Conservation (phyloP, 2,888 invertebrate genomes). For the Tethea ocularis region DNA sequence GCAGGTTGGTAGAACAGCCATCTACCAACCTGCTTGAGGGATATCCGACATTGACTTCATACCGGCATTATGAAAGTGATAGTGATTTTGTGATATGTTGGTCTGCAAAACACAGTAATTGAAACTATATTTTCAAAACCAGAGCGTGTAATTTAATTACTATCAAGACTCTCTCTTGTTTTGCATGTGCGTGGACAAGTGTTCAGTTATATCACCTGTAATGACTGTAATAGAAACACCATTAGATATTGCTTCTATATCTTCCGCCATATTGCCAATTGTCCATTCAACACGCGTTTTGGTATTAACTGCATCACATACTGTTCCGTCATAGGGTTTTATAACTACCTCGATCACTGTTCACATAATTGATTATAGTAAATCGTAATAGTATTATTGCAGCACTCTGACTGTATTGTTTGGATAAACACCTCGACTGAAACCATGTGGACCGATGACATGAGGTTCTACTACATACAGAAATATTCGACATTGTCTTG, state of each 20-base stretch:
- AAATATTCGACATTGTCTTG: no score
- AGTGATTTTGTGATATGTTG: background rate
- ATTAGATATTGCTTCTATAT: constrained; percentile 10
- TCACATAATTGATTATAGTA: background rate
- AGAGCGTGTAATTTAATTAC: background rate
- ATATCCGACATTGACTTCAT: background rate
- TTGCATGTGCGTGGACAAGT: constrained; percentile 1
- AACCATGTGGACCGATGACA: background rate
- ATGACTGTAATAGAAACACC: constrained; percentile 9
- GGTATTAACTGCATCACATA: constrained; percentile 1
- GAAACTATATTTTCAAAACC: background rate
- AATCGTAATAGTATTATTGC: background rate
- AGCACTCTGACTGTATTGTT: background rate
- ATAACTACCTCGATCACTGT: constrained; percentile 19
- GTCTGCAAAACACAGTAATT: background rate
- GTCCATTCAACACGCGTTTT: constrained; percentile 5
- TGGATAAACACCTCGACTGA: background rate
- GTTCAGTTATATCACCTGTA: constrained; percentile 2
- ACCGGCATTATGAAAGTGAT: no score
- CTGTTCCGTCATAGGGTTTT: background rate
- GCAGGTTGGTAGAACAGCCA: no score
- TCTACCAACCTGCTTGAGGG: background rate
- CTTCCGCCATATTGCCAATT: constrained; percentile 6
- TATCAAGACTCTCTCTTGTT: background rate
- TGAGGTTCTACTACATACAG: no score